Base-by-base conservation (phyloP, 2,797 vertebrate species). In the Cirrhinus mrigala region DNA sequence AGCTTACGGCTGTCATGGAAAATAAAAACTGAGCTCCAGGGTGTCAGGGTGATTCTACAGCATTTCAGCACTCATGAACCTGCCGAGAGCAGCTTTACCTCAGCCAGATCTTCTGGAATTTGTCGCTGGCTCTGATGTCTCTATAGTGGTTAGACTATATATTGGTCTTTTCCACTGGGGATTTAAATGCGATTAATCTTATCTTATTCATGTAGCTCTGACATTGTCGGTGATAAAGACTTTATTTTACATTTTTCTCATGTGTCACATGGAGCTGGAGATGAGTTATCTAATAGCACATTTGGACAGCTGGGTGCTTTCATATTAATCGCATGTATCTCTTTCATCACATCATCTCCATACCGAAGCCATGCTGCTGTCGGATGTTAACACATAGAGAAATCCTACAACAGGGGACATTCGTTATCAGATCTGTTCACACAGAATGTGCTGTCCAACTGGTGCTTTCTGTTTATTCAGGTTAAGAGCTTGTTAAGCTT, bases 291-390 rank as follows among this genome's bases (percentile, higher is more conserved):
- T 73, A 52, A 79, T 12, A 62, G 54, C 44, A 40, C 27, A 73
- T 40, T 85, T 71, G 54, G 24, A 79, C 64, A 79, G 52, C 37
- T 62, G 24, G 64, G 24, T 50, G 75, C 83, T 79, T 85, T 85
- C 7, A 71, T 29, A 79, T 71, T 79, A 79, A 85, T 62, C 44
- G 24, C 66, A 64, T 79, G 20, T 20, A 60, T 80, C 68, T 73
- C 40, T 60, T 60, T 44, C 40, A 70, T 84, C 50, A 58, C 50
- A 46, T 37, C 64, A 50, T 70, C 76, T 71, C 52, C 50, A 71
- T 52, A 50, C n/a, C 50, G 16, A 56, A 84, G 12, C 29, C 74
- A 37, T 15, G 22, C 6, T 40, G 15, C 68, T 73, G 74, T 84
- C 75, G 22, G 75, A 64, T 44, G 50, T 56, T 78, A 54, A 37